Percentiles rank a stretch among this genome's conserved stretches.
phyloP scores from a whole-genome alignment of 1,140 invertebrate genomes.

The Micrasema minimum region DNA sequence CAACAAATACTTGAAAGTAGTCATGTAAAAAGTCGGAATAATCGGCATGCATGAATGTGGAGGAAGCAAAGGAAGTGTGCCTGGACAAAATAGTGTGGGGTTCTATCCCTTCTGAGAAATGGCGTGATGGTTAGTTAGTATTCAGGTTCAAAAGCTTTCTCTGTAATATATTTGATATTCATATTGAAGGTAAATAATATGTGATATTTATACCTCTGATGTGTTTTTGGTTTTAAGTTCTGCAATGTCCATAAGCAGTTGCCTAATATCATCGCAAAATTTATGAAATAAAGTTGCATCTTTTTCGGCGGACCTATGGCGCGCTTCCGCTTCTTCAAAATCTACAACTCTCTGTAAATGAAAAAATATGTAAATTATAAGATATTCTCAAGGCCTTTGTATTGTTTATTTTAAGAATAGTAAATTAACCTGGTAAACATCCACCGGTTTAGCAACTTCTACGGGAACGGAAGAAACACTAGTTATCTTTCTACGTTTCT shows the following conservation, averaged over 20 bases:
- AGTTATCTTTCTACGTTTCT: conserved; percentile 41
- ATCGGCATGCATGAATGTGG: no score
- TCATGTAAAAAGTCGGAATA: no score
- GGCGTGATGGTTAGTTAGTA: no score
- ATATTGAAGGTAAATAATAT: no score
- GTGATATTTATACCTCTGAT: conserved; percentile 59
- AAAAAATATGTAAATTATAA: conserved; percentile 2
- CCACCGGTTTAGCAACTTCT: conserved; percentile 35
- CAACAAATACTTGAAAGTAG: no score
- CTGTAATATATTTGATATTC: no score
- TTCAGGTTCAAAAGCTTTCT: no score
- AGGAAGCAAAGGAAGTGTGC: no score
- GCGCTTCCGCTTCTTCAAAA: conserved; percentile 80
- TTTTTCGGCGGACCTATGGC: conserved; percentile 70
- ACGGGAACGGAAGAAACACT: conserved; percentile 36
- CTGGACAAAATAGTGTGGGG: no score
- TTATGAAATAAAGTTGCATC: conserved; percentile 76
- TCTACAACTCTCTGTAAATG: conserved; percentile 64
- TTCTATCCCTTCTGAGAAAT: no score
- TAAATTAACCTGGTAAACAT: conserved; percentile 39
- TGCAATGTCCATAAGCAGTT: conserved; percentile 73
- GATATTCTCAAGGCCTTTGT: not conserved
- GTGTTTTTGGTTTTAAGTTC: conserved; percentile 71
- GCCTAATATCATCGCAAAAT: conserved; percentile 75
- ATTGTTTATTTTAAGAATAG: not conserved